Evolutionary conservation across 2,113 vertebrate species (phyloP), one percentile per base, ranked within the genome.

Genomic region (Hiodon tergisus): DNA sequence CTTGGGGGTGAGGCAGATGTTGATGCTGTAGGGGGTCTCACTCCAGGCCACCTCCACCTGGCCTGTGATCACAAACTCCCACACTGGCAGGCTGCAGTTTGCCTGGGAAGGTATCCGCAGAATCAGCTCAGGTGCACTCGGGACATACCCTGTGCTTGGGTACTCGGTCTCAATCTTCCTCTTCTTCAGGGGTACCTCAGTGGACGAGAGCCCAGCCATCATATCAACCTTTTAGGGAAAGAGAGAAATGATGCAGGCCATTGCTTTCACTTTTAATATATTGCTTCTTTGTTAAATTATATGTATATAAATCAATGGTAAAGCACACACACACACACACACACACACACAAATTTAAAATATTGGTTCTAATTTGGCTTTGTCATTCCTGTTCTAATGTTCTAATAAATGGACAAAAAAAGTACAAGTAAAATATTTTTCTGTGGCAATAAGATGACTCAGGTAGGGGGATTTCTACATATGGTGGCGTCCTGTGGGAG

Each of bases 11-110:
- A 86, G 4, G 1, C 73, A 73, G 8, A 85, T 17, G 0, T 47
- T 67, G 71, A 84, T 9, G 74, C 77, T 67, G 78, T 85, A 82
- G 3, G 86, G 83, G 6, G 71, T 61, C 54, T 76, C 17, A 3
- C 62, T 79, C 87, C 85, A 87, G 48, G 17, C 17, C 14, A 82
- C 6, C 3, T 76, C 62, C 2, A 79, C 73, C 59, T 81, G 75
- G 52, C 79, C 47, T 3, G 77, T 72, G 3, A 58, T 79, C 3
- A 86, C 3, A 50, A 78, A 76, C 2, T 85, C 77, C 86, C 86
- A 87, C 53, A 86, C 80, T 0, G 85, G 83, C 10, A 85, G 62
- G 60, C 65, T 79, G 76, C 51, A 76, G 80, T 81, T 69, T 57
- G 53, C 5, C 55, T 73, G 67, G 0, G 76, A 1, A 0, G 86